Evolutionary conservation across 2,797 vertebrate genomes (phyloP).

Genomic region (Hoplostethus atlanticus): DNA sequence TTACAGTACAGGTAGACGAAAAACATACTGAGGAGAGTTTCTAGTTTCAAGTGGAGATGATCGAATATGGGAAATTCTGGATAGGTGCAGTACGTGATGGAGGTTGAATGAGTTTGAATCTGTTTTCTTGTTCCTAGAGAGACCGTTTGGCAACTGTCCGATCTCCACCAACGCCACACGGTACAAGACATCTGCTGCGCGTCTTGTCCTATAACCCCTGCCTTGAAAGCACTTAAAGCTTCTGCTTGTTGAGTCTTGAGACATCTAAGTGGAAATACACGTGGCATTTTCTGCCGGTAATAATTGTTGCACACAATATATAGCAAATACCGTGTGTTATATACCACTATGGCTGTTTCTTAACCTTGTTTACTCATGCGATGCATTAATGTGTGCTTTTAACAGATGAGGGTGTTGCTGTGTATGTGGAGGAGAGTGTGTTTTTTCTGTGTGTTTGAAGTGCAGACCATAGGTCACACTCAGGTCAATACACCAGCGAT

Average conservation of each 20-base stretch:
- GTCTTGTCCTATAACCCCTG: neutral
- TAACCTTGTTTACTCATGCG: conserved; percentile 10
- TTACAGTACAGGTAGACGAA: conserved; percentile 9
- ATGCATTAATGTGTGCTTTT: neutral
- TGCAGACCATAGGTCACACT: conserved; percentile 49
- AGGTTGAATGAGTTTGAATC: neutral
- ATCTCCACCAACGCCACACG: neutral
- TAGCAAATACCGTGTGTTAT: conserved; percentile 4
- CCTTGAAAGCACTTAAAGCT: neutral
- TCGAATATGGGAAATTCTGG: conserved; percentile 11
- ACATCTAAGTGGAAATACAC: neutral
- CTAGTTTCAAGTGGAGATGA: conserved; percentile 5
- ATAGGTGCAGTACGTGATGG: neutral
- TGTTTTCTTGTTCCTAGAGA: conserved; percentile 18
- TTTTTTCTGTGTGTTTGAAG: conserved; percentile 48
- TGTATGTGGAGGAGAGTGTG: conserved; percentile 12
- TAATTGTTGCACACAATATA: neutral
- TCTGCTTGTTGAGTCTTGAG: neutral
- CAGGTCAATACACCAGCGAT: conserved; percentile 17
- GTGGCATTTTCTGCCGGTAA: neutral
- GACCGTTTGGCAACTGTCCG: neutral
- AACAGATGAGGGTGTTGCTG: conserved; percentile 31
- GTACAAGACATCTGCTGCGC: neutral
- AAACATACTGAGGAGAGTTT: neutral
- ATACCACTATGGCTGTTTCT: conserved; percentile 5